Evolutionary conservation across 2,888 invertebrate genomes (phyloP).

Genomic region (Eilema caniola): DNA sequence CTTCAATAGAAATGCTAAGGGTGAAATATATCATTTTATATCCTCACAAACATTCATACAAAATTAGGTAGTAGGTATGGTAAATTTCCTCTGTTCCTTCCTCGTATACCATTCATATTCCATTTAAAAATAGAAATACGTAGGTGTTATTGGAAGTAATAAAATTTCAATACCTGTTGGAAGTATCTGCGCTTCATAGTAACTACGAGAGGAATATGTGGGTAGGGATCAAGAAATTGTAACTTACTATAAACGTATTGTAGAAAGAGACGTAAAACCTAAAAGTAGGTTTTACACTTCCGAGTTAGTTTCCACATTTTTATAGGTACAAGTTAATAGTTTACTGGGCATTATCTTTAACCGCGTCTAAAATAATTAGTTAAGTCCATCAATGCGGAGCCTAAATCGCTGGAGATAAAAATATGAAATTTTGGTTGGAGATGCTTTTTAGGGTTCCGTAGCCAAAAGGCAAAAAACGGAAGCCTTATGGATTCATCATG

Average conservation of each 20-base stretch:
- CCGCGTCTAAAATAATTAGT: too few relatives aligned
- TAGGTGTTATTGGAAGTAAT: not conserved
- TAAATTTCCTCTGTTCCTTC: not conserved
- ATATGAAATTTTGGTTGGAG: too few relatives aligned
- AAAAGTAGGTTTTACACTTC: not conserved
- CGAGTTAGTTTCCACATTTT: not conserved
- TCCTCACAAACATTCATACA: too few relatives aligned
- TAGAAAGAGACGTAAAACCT: not conserved
- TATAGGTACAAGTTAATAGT: not conserved
- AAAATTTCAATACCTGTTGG: not conserved
- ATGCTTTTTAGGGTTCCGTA: too few relatives aligned
- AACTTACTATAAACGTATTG: not conserved
- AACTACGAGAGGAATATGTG: not conserved
- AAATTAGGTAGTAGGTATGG: too few relatives aligned
- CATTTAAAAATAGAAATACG: not conserved
- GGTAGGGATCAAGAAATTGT: not conserved
- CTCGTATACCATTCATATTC: not conserved
- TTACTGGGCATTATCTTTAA: too few relatives aligned
- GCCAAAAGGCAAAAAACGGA: too few relatives aligned
- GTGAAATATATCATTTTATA: too few relatives aligned
- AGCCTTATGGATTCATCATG: too few relatives aligned
- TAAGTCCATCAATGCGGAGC: too few relatives aligned
- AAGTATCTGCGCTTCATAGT: not conserved
- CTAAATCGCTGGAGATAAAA: too few relatives aligned
- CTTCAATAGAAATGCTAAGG: too few relatives aligned